These are phyloP conservation scores for Sitobion miscanthi DNA, from an alignment of 1,140 invertebrate species.

Conservation along the genomic window DNA sequence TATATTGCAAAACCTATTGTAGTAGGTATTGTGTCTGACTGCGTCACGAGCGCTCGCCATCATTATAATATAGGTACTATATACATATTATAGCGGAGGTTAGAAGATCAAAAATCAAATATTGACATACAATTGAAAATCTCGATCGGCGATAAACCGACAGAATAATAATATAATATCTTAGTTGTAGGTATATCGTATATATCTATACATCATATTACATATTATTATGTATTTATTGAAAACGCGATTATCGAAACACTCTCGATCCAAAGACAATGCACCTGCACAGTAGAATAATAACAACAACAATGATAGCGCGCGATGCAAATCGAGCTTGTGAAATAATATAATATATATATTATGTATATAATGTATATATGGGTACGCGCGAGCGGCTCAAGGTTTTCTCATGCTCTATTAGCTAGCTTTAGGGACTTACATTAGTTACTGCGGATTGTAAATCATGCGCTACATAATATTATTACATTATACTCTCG, in stretches of 20 bases:
- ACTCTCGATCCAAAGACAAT: constrained; percentile 20
- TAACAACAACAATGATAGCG: neutral
- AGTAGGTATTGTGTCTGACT: neutral
- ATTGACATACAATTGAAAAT: constrained; percentile 3
- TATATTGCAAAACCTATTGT: constrained; percentile 45
- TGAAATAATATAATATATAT: constrained; percentile 23
- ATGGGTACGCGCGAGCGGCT: neutral
- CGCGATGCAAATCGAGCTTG: constrained; percentile 4
- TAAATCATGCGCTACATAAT: neutral
- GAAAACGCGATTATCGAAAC: neutral
- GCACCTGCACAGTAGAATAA: neutral
- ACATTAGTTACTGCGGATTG: neutral
- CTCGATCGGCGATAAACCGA: neutral
- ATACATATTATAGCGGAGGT: neutral
- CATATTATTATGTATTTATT: neutral
- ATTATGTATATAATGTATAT: neutral
- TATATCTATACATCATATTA: neutral
- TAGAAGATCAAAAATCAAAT: constrained; percentile 16
- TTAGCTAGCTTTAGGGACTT: constrained; percentile 36
- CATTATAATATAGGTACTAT: neutral
- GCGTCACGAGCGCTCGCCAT: neutral
- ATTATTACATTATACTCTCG: neutral
- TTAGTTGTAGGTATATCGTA: neutral
- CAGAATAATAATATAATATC: neutral
- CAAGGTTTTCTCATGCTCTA: constrained; percentile 42